Base-by-base conservation (phyloP, 2,888 invertebrate genomes). In the Platerodrilus igneus region DNA sequence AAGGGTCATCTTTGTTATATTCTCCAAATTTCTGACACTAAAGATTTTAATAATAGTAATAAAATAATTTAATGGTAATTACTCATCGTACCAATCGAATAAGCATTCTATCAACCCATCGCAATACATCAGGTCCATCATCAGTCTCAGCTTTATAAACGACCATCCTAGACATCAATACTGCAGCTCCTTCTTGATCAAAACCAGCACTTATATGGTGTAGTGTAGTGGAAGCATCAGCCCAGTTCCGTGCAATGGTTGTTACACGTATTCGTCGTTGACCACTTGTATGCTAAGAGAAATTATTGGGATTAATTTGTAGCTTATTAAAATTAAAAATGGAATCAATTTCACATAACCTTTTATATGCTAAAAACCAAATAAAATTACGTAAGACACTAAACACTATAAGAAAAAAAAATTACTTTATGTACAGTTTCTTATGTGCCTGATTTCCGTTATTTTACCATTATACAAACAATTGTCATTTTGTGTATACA, bases 1-100 rank as follows among this genome's bases (percentile, higher is more conserved):
- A 89, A 9, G 95, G 93, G 70, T 97, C 95, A 63, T 99, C 97
- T 64, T 96, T 96, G 58, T 85, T 83, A 68, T 94, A 99, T 64
- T 99, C 96, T 37, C 97, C 99, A 72, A 99, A 99, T 71, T 96
- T 96, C 70, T 99, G 99, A 67, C 99, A 99, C 88, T 95, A 70
- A 34, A 76, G 73, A 42, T 34, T n/a, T n/a, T n/a, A 52, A 45
- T 21, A 37, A 42, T 31, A n/a, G 30, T 33, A 26, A 11, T 13
- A 39, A 48, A 39, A 21, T 26, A 8, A 21, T 41, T 22, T n/a
- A n/a, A 3, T 10, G 8, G 28, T 25, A 25, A 22, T 21, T 27
- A 23, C 8, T 13, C 8, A 43, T 60, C 69, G 60, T 71, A 95
- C 94, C 77, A 99, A 73, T 64, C 96, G 76, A 59, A 99, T 99